Evolutionary conservation across 2,797 vertebrate genomes (phyloP), one percentile per base, ranked within the genome.

Genomic region (Pampus argenteus): DNA sequence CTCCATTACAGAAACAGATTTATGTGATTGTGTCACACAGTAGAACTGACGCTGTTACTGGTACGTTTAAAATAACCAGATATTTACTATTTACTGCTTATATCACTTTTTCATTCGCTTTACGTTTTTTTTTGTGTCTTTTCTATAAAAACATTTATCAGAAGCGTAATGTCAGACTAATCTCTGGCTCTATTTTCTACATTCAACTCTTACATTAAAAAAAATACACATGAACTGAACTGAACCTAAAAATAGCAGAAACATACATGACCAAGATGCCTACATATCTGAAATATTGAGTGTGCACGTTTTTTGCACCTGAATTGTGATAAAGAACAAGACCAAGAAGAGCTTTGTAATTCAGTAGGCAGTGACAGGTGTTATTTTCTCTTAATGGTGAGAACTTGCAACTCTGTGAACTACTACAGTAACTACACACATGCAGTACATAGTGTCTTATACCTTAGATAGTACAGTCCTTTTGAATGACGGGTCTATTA

Each of bases 331-430:
- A 56, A 50, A 63, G 29, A 68, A 49, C 17, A 40, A 31, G 22
- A 57, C 13, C 36, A 54, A 76, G 63, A 71, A 54, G 81, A 83
- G 76, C 60, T 62, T 55, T 56, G n/a, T n/a, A n/a, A n/a, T n/a
- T n/a, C n/a, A n/a, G n/a, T n/a, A n/a, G n/a, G n/a, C n/a, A n/a
- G n/a, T n/a, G n/a, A n/a, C n/a, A n/a, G n/a, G n/a, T n/a, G n/a
- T n/a, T n/a, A n/a, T n/a, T n/a, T n/a, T n/a, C n/a, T n/a, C n/a
- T n/a, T n/a, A n/a, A 36, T 14, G 34, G 23, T 48, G 54, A 72
- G 45, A 50, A 60, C n/a, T 66, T 5, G n/a, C 26, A 44, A 6
- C 42, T 25, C 17, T 26, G 8, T 17, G 38, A 55, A 36, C n/a
- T n/a, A 22, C 8, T 3, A 54, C 1, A 20, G 5, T 47, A 45